Evolutionary conservation across 2,797 vertebrate genomes (phyloP).

Genomic region (Urophycis tenuis): DNA sequence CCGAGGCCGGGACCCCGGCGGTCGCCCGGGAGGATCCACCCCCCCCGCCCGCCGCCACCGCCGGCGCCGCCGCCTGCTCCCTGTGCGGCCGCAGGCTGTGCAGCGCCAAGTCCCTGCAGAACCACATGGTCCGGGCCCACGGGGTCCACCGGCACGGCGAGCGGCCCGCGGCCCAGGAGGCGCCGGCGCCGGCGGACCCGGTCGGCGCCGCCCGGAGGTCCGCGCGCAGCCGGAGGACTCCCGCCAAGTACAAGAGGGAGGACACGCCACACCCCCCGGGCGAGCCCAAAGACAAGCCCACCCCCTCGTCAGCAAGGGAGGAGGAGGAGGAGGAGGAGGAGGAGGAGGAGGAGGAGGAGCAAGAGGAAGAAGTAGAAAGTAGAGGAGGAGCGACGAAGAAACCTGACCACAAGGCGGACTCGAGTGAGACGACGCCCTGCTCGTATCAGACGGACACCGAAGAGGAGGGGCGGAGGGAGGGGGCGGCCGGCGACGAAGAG

Average conservation of each 20-base stretch:
- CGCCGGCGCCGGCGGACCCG: slow-evolving; percentile 54
- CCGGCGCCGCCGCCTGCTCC: slow-evolving; percentile 63
- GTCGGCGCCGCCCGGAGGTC: slow-evolving; percentile 70
- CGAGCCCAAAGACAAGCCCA: slow-evolving; percentile 47
- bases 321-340: slow-evolving; percentile 64
- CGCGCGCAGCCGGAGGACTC: slow-evolving; percentile 75
- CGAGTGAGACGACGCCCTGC: slow-evolving; percentile 46
- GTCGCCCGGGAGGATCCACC: slow-evolving; percentile 22
- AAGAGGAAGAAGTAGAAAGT: slow-evolving; percentile 62
- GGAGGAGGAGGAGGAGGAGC: slow-evolving; percentile 66
- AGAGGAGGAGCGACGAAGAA: slow-evolving; percentile 48
- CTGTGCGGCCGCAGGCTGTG: slow-evolving; percentile 70
- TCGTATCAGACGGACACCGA: slow-evolving; percentile 63
- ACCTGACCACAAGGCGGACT: slow-evolving; percentile 2
- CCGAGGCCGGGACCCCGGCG: slow-evolving; percentile 20
- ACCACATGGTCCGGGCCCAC: slow-evolving; percentile 72
- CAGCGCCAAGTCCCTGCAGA: slow-evolving; percentile 77
- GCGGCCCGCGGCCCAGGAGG: slow-evolving; percentile 37
- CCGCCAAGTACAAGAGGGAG: slow-evolving; percentile 75
- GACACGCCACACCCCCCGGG: slow-evolving; percentile 46
- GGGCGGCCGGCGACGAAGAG: slow-evolving; percentile 65
- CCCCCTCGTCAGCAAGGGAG: slow-evolving; percentile 13
- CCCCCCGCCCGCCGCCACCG: slow-evolving; percentile 20
- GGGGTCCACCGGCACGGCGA: slow-evolving; percentile 46
- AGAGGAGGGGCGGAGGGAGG: slow-evolving; percentile 67